A percentile compares a stretch with the other conserved stretches of the same genome.
Evolutionary conservation across 2,797 vertebrate species (phyloP).

Genomic region (Phalloptychus januarius): DNA sequence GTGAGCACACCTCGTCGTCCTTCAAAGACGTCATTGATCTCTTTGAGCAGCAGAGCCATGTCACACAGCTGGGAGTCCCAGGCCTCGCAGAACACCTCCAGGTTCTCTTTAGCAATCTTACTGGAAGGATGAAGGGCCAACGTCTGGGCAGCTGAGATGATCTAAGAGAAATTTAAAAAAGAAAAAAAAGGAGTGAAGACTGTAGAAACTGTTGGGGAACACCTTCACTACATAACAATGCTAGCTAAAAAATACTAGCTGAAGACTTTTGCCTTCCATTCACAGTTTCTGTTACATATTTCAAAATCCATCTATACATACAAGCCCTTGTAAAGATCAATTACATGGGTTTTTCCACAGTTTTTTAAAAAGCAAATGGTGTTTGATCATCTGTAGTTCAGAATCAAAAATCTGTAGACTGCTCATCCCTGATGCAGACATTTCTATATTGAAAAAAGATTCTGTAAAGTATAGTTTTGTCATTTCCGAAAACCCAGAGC

Average conservation of each 20-base stretch:
- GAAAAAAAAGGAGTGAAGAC: no score
- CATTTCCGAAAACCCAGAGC: background rate
- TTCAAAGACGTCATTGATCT: constrained; percentile 95
- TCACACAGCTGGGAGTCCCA: constrained; percentile 98
- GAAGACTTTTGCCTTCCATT: background rate
- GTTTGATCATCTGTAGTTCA: background rate
- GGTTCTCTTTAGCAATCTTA: constrained; percentile 98
- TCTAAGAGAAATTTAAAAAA: no score
- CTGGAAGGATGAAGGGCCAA: constrained; percentile 95
- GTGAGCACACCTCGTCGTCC: constrained; percentile 89
- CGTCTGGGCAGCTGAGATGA: constrained; percentile 96
- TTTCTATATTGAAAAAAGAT: background rate
- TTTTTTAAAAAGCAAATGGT: background rate
- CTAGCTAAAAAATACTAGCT: background rate
- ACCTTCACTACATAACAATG: background rate
- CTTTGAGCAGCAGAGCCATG: constrained; percentile 90
- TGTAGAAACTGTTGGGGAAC: background rate
- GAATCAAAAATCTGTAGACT: background rate
- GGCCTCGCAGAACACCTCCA: constrained; percentile 98
- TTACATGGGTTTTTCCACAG: background rate
- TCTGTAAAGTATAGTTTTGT: background rate
- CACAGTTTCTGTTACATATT: background rate
- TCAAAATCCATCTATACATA: background rate
- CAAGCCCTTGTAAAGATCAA: background rate
- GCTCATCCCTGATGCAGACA: background rate